These are phyloP conservation scores for Miniopterus natalensis DNA, from an alignment of 2,113 vertebrate species.

Conservation along the genomic window DNA sequence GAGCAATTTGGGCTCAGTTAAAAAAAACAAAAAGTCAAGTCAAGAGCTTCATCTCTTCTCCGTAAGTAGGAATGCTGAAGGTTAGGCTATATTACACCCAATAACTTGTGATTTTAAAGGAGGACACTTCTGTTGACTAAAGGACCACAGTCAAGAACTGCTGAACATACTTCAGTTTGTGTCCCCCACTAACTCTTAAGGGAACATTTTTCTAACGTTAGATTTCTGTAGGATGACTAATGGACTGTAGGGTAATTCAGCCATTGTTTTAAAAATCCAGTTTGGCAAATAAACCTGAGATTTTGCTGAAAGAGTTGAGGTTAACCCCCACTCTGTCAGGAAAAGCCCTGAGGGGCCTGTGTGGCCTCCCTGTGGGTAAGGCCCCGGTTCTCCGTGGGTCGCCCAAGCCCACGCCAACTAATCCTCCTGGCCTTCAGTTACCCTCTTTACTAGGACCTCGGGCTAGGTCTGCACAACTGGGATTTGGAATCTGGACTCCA, in stretches of 20 bases:
- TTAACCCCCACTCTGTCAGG: constrained; percentile 48
- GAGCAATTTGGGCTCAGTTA: background rate
- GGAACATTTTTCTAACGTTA: constrained; percentile 67
- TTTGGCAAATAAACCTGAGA: constrained; percentile 62
- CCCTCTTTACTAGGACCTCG: constrained; percentile 11
- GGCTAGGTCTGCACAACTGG: constrained; percentile 26
- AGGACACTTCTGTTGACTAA: constrained; percentile 40
- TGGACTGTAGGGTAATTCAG: constrained; percentile 14
- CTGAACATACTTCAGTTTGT: constrained; percentile 19
- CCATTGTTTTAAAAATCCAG: constrained; percentile 67
- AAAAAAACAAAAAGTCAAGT: background rate
- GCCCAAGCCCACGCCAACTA: background rate
- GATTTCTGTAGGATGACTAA: constrained; percentile 72
- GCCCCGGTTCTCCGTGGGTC: background rate
- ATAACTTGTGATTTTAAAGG: constrained; percentile 41
- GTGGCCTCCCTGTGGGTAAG: background rate
- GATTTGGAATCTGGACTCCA: constrained; percentile 66
- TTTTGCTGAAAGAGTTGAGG: constrained; percentile 66
- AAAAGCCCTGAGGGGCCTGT: constrained; percentile 25
- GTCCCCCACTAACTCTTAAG: constrained; percentile 35
- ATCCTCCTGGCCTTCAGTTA: constrained; percentile 33
- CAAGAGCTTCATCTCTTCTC: constrained; percentile 25
- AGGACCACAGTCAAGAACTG: constrained; percentile 35
- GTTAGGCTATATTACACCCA: background rate
- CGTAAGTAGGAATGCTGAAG: background rate